Percentiles rank a stretch among this genome's conserved stretches.
phyloP scores from a whole-genome alignment of 2,113 vertebrate species.

The Grammomys dolichurus region DNA sequence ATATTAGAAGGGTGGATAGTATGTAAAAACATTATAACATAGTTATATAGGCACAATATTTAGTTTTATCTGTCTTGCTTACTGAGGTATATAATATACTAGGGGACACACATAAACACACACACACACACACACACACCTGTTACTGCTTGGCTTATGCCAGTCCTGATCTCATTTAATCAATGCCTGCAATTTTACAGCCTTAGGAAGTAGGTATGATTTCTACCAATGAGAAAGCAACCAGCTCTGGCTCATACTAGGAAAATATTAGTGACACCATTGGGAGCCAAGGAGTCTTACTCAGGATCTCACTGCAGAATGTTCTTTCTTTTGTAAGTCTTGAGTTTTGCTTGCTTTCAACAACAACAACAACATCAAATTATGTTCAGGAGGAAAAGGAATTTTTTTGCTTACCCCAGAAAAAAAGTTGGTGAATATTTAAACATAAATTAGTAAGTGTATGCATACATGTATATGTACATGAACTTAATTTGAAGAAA shows the following conservation, averaged over 20 bases:
- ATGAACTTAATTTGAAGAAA: constrained; percentile 47
- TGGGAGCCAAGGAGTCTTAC: neutral
- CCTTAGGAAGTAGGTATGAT: constrained; percentile 25
- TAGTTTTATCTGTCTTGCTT: neutral
- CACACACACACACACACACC: neutral
- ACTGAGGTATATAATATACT: neutral
- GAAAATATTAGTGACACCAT: neutral
- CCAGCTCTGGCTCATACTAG: neutral
- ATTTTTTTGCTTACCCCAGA: neutral
- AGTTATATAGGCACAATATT: constrained; percentile 8
- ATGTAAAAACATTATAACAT: constrained; percentile 30
- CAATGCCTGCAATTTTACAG: neutral
- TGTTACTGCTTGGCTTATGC: neutral
- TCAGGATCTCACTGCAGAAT: neutral
- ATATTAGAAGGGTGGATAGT: constrained; percentile 32
- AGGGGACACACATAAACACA: neutral
- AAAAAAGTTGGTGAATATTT: neutral
- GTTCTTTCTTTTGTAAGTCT: neutral
- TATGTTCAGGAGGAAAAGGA: neutral
- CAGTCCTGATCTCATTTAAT: constrained; percentile 3
- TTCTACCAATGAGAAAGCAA: neutral
- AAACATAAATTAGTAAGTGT: constrained; percentile 31
- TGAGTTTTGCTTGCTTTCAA: neutral
- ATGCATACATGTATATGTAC: neutral
- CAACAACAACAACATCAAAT: neutral